phyloP scores from a whole-genome alignment of 2,797 vertebrate species.

The Echeneis naucrates region DNA sequence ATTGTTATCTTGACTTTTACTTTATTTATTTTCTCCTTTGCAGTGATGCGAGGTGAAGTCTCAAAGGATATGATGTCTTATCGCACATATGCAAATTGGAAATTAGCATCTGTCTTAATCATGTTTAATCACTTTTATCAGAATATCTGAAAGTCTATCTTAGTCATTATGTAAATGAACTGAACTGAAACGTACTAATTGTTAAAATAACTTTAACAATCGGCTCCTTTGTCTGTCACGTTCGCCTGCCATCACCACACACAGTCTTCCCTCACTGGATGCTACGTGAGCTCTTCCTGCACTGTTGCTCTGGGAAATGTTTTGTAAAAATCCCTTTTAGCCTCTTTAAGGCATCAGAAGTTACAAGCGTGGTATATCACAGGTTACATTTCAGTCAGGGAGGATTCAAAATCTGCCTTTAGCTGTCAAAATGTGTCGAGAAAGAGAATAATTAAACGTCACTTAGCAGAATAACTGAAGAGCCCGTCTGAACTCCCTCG shows the following conservation, averaged over 20 bases:
- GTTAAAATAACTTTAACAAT: slow-evolving; percentile 4
- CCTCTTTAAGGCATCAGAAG: not conserved
- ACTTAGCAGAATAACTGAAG: not conserved
- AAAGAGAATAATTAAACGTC: slow-evolving; percentile 3
- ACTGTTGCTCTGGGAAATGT: not conserved
- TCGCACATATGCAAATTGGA: slow-evolving; percentile 20
- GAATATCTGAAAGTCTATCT: slow-evolving; percentile 13
- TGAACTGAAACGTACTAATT: slow-evolving; percentile 1
- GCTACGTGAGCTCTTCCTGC: not conserved
- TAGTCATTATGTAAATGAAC: slow-evolving; percentile 32
- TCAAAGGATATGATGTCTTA: slow-evolving; percentile 27
- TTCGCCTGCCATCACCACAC: not conserved
- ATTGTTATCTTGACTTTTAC: slow-evolving; percentile 31
- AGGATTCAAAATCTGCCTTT: slow-evolving; percentile 1
- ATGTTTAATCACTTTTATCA: slow-evolving; percentile 35
- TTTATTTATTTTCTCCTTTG: slow-evolving; percentile 17
- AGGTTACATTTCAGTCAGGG: not conserved
- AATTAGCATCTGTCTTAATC: slow-evolving; percentile 19
- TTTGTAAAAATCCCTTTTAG: not conserved
- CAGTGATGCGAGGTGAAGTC: not conserved
- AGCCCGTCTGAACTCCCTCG: not conserved
- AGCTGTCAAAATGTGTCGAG: slow-evolving; percentile 6
- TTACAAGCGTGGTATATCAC: not conserved
- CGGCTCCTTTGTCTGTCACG: not conserved
- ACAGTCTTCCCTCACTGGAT: not conserved